phyloP scores from a whole-genome alignment of 2,797 vertebrate genomes.

The Arrhamphus sclerolepis region DNA sequence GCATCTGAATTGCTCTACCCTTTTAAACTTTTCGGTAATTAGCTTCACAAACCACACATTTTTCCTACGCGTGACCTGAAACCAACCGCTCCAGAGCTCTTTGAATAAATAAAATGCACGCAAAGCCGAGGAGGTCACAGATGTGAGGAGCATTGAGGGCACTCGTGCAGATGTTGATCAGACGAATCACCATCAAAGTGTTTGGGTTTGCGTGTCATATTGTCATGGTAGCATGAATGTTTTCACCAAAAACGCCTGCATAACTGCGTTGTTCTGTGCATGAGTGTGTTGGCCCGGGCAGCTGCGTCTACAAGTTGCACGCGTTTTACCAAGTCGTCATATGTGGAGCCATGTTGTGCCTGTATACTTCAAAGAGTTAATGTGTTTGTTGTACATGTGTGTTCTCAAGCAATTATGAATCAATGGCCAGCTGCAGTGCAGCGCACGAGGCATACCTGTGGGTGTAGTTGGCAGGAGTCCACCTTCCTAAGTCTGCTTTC shows the following conservation, averaged over 20 bases:
- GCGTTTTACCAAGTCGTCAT: not conserved
- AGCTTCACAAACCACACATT: conserved; percentile 31
- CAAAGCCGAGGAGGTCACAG: conserved; percentile 58
- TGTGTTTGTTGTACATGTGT: conserved; percentile 17
- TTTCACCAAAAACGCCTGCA: conserved; percentile 32
- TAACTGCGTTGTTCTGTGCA: conserved; percentile 28
- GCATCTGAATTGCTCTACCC: conserved; percentile 2
- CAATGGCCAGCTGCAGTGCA: conserved; percentile 64
- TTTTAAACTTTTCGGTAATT: conserved; percentile 12
- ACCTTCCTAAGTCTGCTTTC: conserved; percentile 66
- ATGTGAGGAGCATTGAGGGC: conserved; percentile 40
- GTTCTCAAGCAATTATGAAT: conserved; percentile 49
- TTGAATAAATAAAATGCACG: conserved; percentile 37
- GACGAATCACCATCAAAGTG: conserved; percentile 69
- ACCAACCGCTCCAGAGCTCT: conserved; percentile 11
- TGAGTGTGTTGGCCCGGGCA: conserved; percentile 22
- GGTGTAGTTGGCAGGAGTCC: conserved; percentile 59
- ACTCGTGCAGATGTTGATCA: conserved; percentile 69
- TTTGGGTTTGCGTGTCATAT: conserved; percentile 32
- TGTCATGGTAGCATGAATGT: conserved; percentile 25
- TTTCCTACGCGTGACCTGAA: conserved; percentile 27
- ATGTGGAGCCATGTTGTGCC: not conserved
- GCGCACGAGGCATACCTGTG: conserved; percentile 58
- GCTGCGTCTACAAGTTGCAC: conserved; percentile 8
- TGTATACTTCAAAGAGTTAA: conserved; percentile 49